Evolutionary conservation across 2,113 vertebrate species (phyloP), one percentile per base, ranked within the genome.

Genomic region (Mohoua ochrocephala): DNA sequence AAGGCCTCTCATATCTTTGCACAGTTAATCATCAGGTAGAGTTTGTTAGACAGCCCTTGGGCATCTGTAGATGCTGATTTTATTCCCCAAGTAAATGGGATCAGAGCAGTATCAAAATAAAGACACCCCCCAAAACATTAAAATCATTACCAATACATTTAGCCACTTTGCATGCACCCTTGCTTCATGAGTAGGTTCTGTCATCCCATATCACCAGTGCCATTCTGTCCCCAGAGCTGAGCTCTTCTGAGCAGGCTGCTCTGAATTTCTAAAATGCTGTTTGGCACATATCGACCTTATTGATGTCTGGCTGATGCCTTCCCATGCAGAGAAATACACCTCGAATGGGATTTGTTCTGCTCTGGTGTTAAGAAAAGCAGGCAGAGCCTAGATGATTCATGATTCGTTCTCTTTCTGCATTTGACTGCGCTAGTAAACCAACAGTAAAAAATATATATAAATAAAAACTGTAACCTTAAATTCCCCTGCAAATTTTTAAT

Each of bases 301-400:
- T 95, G 37, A 53, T 86, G 67, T 42, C 82, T 80, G 50, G 33
- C 39, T 80, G 53, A 53, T 84, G 59, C 45, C 28, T 83, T 80
- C 41, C 31, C 41, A 73, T 61, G 73, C 50, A 73, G 74, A 73
- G 50, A 79, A 90, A 84, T 39, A 35, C 5, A n/a, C 33, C 30
- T 74, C 54, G 83, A 83, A 74, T 50, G 45, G 67, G 47, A 47
- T 83, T 90, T 84, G 23, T 54, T 85, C 65, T 68, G 50, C 30
- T 50, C 24, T 61, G 30, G 50, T 39, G 27, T 74, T 53, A 24
- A 49, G 64, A 87, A 89, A 71, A 73, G 18, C 31, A 85, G 37
- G 24, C 13, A 78, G 50, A 88, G 17, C 11, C 53, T 31, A 56
- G 15, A 13, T 76, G 39, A 80, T 81, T 57, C 47, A 57, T 35